Evolutionary conservation across 2,797 vertebrate species (phyloP), one percentile per base, ranked within the genome.

Genomic region (Urophycis tenuis): DNA sequence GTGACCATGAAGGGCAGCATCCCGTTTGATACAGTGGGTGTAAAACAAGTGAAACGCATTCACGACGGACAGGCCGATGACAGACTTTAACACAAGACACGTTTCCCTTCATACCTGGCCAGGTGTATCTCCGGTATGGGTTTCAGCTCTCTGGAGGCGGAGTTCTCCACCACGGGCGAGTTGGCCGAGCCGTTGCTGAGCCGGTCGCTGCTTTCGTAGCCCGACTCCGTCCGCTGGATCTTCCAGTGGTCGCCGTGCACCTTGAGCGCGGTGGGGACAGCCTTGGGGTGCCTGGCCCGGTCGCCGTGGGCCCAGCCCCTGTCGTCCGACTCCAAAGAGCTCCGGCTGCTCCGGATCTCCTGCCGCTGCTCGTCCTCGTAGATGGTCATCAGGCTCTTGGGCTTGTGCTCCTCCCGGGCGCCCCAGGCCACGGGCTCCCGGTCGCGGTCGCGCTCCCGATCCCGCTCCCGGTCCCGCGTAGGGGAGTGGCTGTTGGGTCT

Each of bases 171-270:
- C 39, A 93, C 82, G 1, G 96, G 95, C 0, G 96, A 96, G 88
- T 93, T 95, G 72, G 94, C 89, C 1, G 98, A 98, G n/a, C 94
- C 94, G 0, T 95, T 98, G 89, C 96, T 97, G 70, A 96, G 90
- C 41, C 95, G 92, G 86, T 98, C 96, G 2, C 96, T 96, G 82
- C 96, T 98, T 83, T 99, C 97, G 7, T 97, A 98, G 0, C 96
- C 97, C 31, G 96, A 98, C 85, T 98, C 97, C 0, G 95, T 95
- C 79, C 96, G 91, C 76, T 97, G 97, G 83, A 95, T 94, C 83
- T 96, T 97, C 95, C 96, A 95, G 84, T 88, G 95, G 76, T 97
- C 95, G 1, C 91, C 83, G 34, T 83, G 91, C 41, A 92, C 81
- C 85, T 91, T 94, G 2, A 93, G 89, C 75, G 92, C 92, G 0